phyloP scores from a whole-genome alignment of 2,888 invertebrate genomes.

The Opisthograptis luteolata region DNA sequence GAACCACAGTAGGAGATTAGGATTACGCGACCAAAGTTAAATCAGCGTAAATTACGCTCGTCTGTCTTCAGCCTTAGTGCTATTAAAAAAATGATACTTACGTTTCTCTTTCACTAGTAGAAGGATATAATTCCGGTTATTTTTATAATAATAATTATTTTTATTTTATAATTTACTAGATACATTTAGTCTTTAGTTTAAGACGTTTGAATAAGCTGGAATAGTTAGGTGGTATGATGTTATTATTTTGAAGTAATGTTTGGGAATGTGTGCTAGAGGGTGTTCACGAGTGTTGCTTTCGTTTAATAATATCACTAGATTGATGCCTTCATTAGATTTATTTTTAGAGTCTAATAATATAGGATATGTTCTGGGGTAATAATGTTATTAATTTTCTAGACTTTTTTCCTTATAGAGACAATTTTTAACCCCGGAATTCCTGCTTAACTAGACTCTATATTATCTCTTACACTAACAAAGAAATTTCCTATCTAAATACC shows the following conservation, averaged over 20 bases:
- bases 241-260: constrained; percentile 68
- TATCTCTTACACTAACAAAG: constrained; percentile 17
- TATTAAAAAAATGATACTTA: constrained; percentile 29
- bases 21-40: too few relatives aligned
- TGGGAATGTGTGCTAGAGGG: constrained; percentile 62
- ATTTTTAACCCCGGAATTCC: constrained; percentile 23
- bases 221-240: constrained; percentile 64
- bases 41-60: too few relatives aligned
- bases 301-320: constrained; percentile 61
- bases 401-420: constrained; percentile 12
- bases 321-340: constrained; percentile 73
- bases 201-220: constrained; percentile 62
- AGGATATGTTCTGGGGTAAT: constrained; percentile 45
- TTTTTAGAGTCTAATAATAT: constrained; percentile 43
- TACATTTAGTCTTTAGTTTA: constrained; percentile 62
- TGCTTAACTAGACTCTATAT: constrained; percentile 23
- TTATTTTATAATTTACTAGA: constrained; percentile 58
- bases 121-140: constrained; percentile 23
- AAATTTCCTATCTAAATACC: constrained; percentile 13
- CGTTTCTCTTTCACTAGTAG: constrained; percentile 18
- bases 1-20: too few relatives aligned
- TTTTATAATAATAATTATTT: constrained; percentile 17
- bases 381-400: constrained; percentile 27
- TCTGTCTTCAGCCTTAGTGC: too few relatives aligned
- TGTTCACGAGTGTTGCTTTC: constrained; percentile 64